These are phyloP conservation scores for Ceyx erithaca DNA, from an alignment of 2,797 vertebrate genomes.

Conservation along the genomic window DNA sequence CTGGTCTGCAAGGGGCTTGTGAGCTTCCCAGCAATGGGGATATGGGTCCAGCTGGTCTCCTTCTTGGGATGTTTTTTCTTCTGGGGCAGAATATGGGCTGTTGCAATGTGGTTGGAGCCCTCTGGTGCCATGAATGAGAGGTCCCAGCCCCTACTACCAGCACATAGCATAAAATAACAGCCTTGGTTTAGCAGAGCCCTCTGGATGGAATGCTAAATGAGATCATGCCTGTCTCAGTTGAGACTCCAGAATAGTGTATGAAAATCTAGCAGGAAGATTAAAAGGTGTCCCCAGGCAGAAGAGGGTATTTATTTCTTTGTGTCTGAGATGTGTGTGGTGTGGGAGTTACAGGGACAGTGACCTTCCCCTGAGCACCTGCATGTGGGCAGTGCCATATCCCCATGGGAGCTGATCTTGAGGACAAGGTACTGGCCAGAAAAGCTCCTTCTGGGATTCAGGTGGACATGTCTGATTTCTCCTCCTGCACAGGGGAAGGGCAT, in stretches of 20 bases:
- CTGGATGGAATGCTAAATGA: slow-evolving; percentile 15
- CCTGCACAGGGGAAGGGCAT: not conserved
- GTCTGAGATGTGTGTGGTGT: not conserved
- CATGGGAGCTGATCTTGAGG: not conserved
- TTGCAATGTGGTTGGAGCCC: not conserved
- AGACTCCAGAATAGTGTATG: not conserved
- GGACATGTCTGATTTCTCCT: not conserved
- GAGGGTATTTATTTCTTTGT: slow-evolving; percentile 53
- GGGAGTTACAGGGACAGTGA: not conserved
- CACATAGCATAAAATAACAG: not conserved
- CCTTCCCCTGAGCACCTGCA: slow-evolving; percentile 29
- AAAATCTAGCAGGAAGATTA: slow-evolving; percentile 71
- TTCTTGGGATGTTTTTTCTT: not conserved
- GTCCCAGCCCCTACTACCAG: not conserved
- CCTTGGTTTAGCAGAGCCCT: not conserved
- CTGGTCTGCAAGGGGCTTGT: not conserved
- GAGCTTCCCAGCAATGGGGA: not conserved
- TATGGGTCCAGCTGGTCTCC: not conserved
- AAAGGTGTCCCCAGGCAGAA: slow-evolving; percentile 64
- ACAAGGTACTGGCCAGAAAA: not conserved
- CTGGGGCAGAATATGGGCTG: not conserved
- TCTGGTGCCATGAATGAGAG: not conserved
- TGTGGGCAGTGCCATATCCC: not conserved
- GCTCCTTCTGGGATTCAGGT: not conserved
- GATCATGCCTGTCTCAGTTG: slow-evolving; percentile 1